A percentile compares a stretch with the other conserved stretches of the same genome.
These are phyloP conservation scores for Prunella himalayana DNA, from an alignment of 2,113 vertebrate genomes.

Conservation along the genomic window DNA sequence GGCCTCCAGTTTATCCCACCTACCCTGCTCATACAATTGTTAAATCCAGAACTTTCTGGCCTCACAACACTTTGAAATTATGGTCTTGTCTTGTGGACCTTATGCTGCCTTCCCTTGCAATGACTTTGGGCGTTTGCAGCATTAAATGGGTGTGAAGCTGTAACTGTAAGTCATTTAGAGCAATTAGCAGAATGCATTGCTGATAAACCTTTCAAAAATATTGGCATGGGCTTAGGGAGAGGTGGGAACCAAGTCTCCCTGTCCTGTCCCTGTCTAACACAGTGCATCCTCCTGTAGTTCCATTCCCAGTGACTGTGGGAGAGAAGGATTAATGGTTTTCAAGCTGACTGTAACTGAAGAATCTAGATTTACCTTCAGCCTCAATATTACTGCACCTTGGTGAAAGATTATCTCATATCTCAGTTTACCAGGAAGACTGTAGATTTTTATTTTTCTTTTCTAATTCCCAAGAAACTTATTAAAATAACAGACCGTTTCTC, in stretches of 20 bases:
- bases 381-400: neutral
- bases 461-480: constrained; percentile 20
- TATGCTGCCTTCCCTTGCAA: neutral
- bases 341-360: neutral
- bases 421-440: constrained; percentile 12
- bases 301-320: neutral
- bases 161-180: neutral
- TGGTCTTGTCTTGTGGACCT: neutral
- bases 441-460: neutral
- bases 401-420: constrained; percentile 25
- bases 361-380: neutral
- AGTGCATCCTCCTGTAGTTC: neutral
- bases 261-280: neutral
- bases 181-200: neutral
- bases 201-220: neutral
- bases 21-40: neutral
- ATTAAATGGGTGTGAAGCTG: neutral
- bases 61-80: neutral
- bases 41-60: neutral
- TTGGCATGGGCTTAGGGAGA: neutral
- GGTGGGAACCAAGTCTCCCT: neutral
- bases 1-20: neutral
- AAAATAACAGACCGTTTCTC: constrained; percentile 50
- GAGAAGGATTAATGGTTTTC: neutral
- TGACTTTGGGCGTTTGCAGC: neutral